These are phyloP conservation scores for Scatophagus argus DNA, from an alignment of 2,113 vertebrate species.

Conservation along the genomic window DNA sequence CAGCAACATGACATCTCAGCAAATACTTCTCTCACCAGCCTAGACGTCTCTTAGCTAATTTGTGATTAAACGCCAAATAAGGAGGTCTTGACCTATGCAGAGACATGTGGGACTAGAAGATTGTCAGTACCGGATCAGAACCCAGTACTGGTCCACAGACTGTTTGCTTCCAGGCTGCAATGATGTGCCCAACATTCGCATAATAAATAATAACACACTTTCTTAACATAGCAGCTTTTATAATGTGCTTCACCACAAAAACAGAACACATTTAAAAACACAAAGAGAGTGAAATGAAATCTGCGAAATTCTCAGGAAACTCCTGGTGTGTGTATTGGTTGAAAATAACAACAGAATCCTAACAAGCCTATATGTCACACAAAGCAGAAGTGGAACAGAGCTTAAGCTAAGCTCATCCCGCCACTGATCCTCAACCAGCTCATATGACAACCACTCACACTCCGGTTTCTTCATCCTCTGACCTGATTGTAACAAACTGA, in stretches of 20 bases:
- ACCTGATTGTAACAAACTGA: conserved; percentile 3
- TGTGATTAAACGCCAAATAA: conserved; percentile 17
- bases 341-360: background rate
- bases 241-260: too few relatives aligned
- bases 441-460: background rate
- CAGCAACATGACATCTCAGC: background rate
- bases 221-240: too few relatives aligned
- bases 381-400: background rate
- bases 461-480: conserved; percentile 34
- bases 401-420: conserved; percentile 43
- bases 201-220: too few relatives aligned
- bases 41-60: conserved; percentile 16
- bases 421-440: conserved; percentile 42
- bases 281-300: too few relatives aligned
- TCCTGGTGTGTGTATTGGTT: background rate
- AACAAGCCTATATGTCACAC: background rate
- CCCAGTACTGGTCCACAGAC: too few relatives aligned
- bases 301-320: background rate
- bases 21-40: background rate
- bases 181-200: too few relatives aligned
- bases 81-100: conserved; percentile 35
- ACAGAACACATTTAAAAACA: too few relatives aligned
- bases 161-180: too few relatives aligned
- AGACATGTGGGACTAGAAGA: conserved; percentile 1
- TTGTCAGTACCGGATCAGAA: too few relatives aligned